A percentile compares a stretch with the other conserved stretches of the same genome.
Conservation (phyloP, 2,888 invertebrate genomes). For the Oscheius sp. region DNA sequence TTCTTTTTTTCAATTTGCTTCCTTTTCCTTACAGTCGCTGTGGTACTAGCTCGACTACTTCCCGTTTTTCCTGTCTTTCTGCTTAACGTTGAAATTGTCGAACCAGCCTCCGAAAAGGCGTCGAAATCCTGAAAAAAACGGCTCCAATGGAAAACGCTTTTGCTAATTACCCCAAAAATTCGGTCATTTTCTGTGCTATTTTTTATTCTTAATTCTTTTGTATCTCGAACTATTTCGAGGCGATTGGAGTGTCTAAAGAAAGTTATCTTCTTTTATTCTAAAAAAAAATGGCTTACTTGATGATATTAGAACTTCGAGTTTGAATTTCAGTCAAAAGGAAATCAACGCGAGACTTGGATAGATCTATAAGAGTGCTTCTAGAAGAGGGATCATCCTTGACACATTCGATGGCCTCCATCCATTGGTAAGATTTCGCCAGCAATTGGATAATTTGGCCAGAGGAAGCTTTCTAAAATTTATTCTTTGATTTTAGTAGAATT, state of each 20-base stretch:
- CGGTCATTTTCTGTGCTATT: constrained; percentile 28
- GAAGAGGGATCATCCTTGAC: background rate
- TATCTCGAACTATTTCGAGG: constrained; percentile 47
- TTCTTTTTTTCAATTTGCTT: constrained; percentile 66
- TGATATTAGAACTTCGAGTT: background rate
- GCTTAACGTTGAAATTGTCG: constrained; percentile 18
- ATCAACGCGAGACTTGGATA: background rate
- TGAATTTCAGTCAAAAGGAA: background rate
- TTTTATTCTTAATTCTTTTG: constrained; percentile 47
- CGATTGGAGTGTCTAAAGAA: constrained; percentile 34
- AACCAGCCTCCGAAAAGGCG: constrained; percentile 31
- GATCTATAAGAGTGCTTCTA: background rate
- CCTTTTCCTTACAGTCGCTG: constrained; percentile 49
- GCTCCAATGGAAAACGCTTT: too few relatives aligned
- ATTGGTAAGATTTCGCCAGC: background rate
- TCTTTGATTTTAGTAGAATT: background rate
- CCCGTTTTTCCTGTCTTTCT: constrained; percentile 28
- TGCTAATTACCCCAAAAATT: constrained; percentile 28
- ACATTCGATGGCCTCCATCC: background rate
- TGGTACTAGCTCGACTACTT: constrained; percentile 37
- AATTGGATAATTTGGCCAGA: background rate
- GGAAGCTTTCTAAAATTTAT: background rate
- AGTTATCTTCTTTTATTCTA: background rate
- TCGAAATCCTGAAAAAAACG: constrained; percentile 24
- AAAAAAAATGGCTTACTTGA: background rate